Evolutionary conservation across 2,113 vertebrate genomes (phyloP), one percentile per base, ranked within the genome.

Genomic region (Rhinoderma darwinii): DNA sequence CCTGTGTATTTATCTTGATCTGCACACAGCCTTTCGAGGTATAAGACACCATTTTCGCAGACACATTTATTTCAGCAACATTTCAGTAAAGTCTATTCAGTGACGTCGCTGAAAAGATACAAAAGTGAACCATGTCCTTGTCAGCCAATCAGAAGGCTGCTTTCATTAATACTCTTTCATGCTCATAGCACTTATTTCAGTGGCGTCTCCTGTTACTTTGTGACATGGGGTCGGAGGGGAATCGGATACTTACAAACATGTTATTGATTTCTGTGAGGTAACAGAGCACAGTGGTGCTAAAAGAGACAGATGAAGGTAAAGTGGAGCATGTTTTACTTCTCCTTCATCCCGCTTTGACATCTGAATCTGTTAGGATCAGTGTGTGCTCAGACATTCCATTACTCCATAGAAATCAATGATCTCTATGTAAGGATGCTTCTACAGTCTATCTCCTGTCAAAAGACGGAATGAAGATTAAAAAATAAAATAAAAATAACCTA

Each of bases 301-400:
- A 72, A 72, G 68, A 72, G 68, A 72, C 68, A 72, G 68, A 72
- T 72, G 68, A 72, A 72, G 68, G 66, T 35, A 72, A 72, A 41
- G 68, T 72, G 68, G 37, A 41, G 68, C 68, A 72, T 72, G 68
- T 41, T 72, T 72, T 72, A 22, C 68, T 72, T 72, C 68, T 72
- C 35, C 68, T 72, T 72, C 68, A 72, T 72, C 68, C 68, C 20
- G 68, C 35, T 39, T 37, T 72, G 68, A 72, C 68, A 72, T 25
- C 68, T 72, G 68, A 72, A 35, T 72, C 68, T 72, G 68, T 72
- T 72, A 72, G 68, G 68, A 72, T 72, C 68, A 72, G 68, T 25
- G 37, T 72, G 68, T 41, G 37, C 35, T 22, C 15, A 37, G 68
- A 72, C 68, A 72, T 72, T 25, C 35, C 68, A 72, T 72, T 72